Evolutionary conservation across 2,113 vertebrate genomes (phyloP), one percentile per base, ranked within the genome.

Genomic region (Tachuris rubrigastra): DNA sequence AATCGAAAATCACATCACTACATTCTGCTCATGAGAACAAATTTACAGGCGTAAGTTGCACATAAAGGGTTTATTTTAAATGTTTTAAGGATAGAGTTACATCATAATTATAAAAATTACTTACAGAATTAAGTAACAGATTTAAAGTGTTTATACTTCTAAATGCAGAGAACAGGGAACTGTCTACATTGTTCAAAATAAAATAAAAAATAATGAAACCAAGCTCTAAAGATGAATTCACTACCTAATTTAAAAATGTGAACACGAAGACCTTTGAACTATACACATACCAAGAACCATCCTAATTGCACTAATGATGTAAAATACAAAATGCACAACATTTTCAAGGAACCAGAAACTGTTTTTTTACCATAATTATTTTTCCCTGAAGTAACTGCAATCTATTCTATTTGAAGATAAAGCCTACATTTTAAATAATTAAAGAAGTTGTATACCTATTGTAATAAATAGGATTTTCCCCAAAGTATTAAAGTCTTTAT

Each of bases 71-170:
- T 99, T 98, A 98, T 98, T 98, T 98, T 98, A 98, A 98, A 98
- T 98, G 98, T 98, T 98, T 98, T 98, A 98, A 98, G 98, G 98
- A 98, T 98, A 98, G 98, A 98, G 98, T 98, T 98, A 99, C 98
- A 98, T 98, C 98, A 98, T 98, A 98, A 98, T 98, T 98, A 98
- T 98, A 99, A 99, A 99, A 99, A 98, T 98, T 98, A 99, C 98
- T 98, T 98, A 98, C 98, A 99, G 98, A 98, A 98, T 98, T 98
- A 97, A 97, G 97, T 97, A 98, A 99, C 98, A 98, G 98, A 97
- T 98, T 98, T 98, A 97, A 98, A 98, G 98, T 98, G 98, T 98
- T 98, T 98, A 98, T 98, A 98, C 97, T 98, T 98, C 98, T 98
- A 99, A 98, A 98, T 98, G 98, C 98, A 98, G 98, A 98, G 97